A percentile compares a stretch with the other conserved stretches of the same genome.
phyloP scores from a whole-genome alignment of 2,888 invertebrate genomes.

The Caenorhabditis afra region DNA sequence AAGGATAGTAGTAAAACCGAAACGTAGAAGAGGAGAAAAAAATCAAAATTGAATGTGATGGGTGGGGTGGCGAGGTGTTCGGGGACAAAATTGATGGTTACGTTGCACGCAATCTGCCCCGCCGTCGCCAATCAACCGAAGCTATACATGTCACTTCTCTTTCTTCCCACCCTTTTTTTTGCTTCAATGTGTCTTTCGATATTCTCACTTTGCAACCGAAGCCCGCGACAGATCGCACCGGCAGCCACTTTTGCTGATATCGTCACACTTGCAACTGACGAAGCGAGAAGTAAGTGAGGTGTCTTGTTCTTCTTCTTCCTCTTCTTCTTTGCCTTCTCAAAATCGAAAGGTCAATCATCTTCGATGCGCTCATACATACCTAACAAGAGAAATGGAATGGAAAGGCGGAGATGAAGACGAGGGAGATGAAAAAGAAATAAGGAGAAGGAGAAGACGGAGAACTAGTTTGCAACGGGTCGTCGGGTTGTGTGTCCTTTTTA shows the following conservation, averaged over 20 bases:
- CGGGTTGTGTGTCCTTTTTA: constrained; percentile 21
- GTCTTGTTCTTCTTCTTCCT: too few species aligned
- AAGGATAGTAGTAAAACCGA: neutral
- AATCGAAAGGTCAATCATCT: constrained; percentile 49
- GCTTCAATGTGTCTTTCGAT: constrained; percentile 21
- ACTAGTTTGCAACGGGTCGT: constrained; percentile 45
- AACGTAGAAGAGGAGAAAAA: constrained; percentile 16
- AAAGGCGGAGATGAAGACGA: neutral
- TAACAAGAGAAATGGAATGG: neutral
- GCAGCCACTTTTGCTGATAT: constrained; percentile 6
- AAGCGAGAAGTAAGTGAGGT: constrained; percentile 9
- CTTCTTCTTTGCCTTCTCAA: neutral
- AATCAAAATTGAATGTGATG: constrained; percentile 28
- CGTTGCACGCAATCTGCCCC: constrained; percentile 19
- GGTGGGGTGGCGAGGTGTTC: too few species aligned
- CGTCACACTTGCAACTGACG: constrained; percentile 4
- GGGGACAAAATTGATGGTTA: constrained; percentile 58
- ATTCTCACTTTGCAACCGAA: constrained; percentile 1
- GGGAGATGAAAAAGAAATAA: neutral
- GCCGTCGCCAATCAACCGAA: too few species aligned
- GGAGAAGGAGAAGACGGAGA: constrained; percentile 6
- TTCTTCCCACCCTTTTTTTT: neutral
- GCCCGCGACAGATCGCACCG: constrained; percentile 1
- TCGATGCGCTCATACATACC: neutral
- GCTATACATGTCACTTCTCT: too few species aligned